Percentiles rank a stretch among this genome's conserved stretches.
Conservation (phyloP, 2,113 vertebrate genomes). For the Ceyx melanurus region DNA sequence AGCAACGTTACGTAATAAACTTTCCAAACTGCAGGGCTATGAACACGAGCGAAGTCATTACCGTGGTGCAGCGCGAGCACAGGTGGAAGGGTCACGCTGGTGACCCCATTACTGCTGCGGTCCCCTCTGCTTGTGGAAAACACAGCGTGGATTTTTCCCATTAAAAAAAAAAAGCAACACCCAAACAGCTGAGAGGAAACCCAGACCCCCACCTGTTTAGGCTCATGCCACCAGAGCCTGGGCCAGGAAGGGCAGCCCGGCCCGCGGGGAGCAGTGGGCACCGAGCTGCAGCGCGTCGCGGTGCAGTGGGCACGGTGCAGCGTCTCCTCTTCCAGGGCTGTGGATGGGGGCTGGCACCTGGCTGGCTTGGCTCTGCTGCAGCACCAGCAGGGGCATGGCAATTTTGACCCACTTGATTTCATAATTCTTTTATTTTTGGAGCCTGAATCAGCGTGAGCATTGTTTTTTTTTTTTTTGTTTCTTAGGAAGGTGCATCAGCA, state of each 20-base stretch:
- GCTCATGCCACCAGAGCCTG: background rate
- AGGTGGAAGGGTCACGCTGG: rapidly evolving
- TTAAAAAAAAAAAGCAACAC: background rate
- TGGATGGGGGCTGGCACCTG: rapidly evolving
- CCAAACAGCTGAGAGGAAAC: background rate
- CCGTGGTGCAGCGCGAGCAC: background rate
- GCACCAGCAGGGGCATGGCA: background rate
- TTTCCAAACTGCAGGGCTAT: background rate
- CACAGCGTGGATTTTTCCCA: background rate
- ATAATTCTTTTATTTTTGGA: background rate
- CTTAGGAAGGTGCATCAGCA: background rate
- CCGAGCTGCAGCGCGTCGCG: rapidly evolving
- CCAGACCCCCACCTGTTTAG: background rate
- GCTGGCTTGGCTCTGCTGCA: rapidly evolving
- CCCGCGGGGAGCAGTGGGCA: rapidly evolving
- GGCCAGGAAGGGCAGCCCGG: rapidly evolving
- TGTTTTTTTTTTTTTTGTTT: background rate
- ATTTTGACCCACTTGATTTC: background rate
- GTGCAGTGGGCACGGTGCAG: rapidly evolving
- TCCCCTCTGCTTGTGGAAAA: background rate
- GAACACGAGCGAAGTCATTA: background rate
- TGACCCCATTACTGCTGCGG: rapidly evolving
- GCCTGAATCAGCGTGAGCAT: rapidly evolving
- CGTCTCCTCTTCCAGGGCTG: background rate
- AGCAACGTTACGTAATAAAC: background rate